Evolutionary conservation across 2,888 invertebrate species (phyloP).

Genomic region (Drosophila vallismaia): DNA sequence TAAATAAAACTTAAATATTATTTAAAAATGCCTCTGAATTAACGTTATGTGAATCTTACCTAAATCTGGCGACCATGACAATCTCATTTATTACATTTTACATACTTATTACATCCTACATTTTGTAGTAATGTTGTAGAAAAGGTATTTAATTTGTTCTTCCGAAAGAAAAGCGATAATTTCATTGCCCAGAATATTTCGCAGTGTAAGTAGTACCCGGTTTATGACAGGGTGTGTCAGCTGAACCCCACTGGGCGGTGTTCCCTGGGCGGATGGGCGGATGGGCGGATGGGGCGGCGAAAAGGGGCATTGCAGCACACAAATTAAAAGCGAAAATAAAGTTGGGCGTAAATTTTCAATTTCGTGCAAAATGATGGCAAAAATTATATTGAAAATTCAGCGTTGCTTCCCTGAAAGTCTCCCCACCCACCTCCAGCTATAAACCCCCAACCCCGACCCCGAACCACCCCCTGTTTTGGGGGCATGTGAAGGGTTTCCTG

Average conservation of each 20-base stretch:
- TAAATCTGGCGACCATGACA: no score
- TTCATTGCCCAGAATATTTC: neutral
- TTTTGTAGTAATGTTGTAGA: no score
- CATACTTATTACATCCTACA: no score
- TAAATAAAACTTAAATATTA: no score
- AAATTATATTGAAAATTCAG: constrained; percentile 68
- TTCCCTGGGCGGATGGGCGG: no score
- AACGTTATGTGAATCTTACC: no score
- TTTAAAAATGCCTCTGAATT: no score
- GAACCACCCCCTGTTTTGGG: constrained; percentile 7
- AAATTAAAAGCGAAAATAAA: constrained; percentile 46
- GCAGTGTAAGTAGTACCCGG: constrained; percentile 16
- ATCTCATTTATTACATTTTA: no score
- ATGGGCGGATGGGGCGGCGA: neutral
- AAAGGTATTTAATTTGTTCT: no score
- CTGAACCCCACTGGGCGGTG: neutral
- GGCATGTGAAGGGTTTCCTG: constrained; percentile 37
- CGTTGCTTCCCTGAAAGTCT: no score
- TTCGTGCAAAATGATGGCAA: constrained; percentile 58
- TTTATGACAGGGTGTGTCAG: constrained; percentile 31
- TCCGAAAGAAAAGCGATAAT: no score
- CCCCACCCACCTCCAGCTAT: neutral
- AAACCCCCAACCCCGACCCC: neutral
- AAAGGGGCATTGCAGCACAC: constrained; percentile 7
- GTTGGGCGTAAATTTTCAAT: constrained; percentile 71